Base-by-base conservation (phyloP, 2,113 vertebrate genomes). In the Manacus vitellinus region DNA sequence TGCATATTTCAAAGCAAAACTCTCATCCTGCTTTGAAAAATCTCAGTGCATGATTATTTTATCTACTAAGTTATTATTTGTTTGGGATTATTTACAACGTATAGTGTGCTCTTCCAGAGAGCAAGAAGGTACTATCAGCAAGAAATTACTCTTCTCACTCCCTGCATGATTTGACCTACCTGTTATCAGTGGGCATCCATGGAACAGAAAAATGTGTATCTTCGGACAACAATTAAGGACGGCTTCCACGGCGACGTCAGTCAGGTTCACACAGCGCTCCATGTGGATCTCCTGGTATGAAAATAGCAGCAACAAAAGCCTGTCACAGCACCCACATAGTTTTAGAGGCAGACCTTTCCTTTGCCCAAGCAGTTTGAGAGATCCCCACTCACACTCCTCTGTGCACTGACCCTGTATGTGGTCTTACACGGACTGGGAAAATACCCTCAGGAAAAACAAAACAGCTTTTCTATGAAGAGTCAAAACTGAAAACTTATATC, bases 111-210 rank as follows among this genome's bases (percentile, higher is more conserved):
- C 46, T 78, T 54, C 21, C 41, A 85, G 46, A 54, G 7, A 89
- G 41, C n/a, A 85, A 67, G 35, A 78, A 78, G 31, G n/a, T 31
- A 74, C 13, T 11, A 54, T 27, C 4, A 63, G 24, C 31, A 62
- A 76, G 16, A 54, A 65, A 66, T 49, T 56, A 46, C 55, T 43
- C 37, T 49, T 70, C 39, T 72, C 55, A 30, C 28, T 61, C 25
- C 22, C 28, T 41, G 25, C 14, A 18, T 33, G 18, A 54, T 71
- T 44, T 83, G 66, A 97, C 94, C 93, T 73, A 99, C 99, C 98
- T 98, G 99, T 99, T 85, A 99, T 97, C 49, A 98, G 84, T 20
- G 99, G 99, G 87, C 99, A 99, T 31, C 98, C 98, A 11, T 98
- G 98, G 93, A 99, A 99, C 35, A 98, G 98, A 56, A 99, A 97